Evolutionary conservation across 2,797 vertebrate genomes (phyloP), one percentile per base, ranked within the genome.

Genomic region (Monodelphis domestica): DNA sequence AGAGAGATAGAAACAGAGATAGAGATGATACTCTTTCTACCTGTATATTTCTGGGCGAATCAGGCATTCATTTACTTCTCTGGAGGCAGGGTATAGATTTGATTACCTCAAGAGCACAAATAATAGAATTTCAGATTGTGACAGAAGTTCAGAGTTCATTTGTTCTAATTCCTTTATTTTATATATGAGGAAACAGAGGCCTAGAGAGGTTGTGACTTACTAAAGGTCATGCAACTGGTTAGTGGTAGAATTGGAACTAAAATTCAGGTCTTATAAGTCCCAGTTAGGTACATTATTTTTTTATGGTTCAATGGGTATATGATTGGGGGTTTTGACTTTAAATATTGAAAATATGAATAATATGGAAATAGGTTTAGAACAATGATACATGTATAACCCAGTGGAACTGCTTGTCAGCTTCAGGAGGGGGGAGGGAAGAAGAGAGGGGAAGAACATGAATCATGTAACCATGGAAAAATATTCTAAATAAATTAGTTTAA

Each of bases 31-130:
- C 78, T 38, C n/a, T 26, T 6, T 24, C 70, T 78, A 24, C 9
- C 70, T 78, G 45, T 45, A 26, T 38, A 7, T 15, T 94, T 38
- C 12, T 33, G 28, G 54, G 54, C 90, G 29, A 0, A 93, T 91
- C 90, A 45, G 38, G 24, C 9, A 45, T 56, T 93, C 54, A 87
- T 55, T 95, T 84, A 59, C 91, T 94, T 92, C 29, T 94, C 78
- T 87, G 70, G 84, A 96, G 92, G 17, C 91, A 56, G 59, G 78
- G 0, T 30, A 24, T 24, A 45, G 92, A 53, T 30, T 89, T n/a
- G 52, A 54, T 91, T 92, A 54, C n/a, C 2, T 87, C 88, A 29
- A 84, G 50, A 92, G n/a, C 54, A 84, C 38, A 50, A 84, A 84
- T 84, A 84, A 50, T 84, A 50, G 70, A 84, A 50, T 84, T 84